Base-by-base conservation (phyloP, 2,113 vertebrate species). In the Vireo altiloquus region DNA sequence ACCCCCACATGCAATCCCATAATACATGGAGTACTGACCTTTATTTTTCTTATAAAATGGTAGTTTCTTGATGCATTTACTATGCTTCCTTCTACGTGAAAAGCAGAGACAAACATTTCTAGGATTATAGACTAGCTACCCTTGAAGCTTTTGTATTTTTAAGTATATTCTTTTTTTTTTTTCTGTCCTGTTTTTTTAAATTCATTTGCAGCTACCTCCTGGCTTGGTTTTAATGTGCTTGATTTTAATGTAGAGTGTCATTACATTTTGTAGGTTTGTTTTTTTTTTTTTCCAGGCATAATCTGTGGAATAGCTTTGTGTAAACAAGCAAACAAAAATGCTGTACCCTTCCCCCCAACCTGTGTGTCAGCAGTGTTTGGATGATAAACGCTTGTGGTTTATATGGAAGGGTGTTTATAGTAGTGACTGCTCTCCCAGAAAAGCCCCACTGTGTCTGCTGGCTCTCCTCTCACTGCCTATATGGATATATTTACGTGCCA, bases 1-100 rank as follows among this genome's bases (percentile, higher is more conserved):
- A 94, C 96, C 96, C 96, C 96, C 92, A 96, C 97, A 9, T 96
- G 64, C 52, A 11, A 13, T 96, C 84, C 86, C 95, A 95, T 94
- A 95, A 94, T 95, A 95, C 92, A 87, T 52, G 66, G 79, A 90
- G 89, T 95, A 85, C 54, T 96, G 95, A 94, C 90, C 94, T 96
- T 96, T 95, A 66, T 82, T 95, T 87, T 86, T 87, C 82, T 87
- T 90, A 35, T 83, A 76, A 91, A 59, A 46, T 37, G 6, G 1
- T 39, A 70, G 50, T 44, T 92, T 81, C 69, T 57, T 44, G 47
- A 61, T 88, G 60, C 23, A 20, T 69, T 89, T 91, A 31, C 87
- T 89, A 21, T 78, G 57, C 13, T 75, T 31, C 22, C 7, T 93
- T 78, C 39, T 53, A 9, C 31, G 35, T 69, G 56, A 92, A 78